Evolutionary conservation across 2,888 invertebrate species (phyloP).

Genomic region (Scotopteryx bipunctaria): DNA sequence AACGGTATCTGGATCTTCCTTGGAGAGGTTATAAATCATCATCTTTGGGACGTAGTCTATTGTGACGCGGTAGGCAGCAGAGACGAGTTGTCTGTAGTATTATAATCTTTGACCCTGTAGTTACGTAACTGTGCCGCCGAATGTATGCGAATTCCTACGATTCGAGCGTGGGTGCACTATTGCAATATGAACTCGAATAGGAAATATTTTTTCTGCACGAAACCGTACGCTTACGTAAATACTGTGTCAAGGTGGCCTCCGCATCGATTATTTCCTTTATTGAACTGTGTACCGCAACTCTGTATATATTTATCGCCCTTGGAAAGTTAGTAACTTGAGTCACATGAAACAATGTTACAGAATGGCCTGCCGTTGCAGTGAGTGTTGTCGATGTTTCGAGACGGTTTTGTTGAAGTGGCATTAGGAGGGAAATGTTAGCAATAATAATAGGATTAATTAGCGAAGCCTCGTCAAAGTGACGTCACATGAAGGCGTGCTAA

Average conservation of each 20-base stretch:
- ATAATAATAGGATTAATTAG: conserved; percentile 70
- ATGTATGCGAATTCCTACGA: conserved; percentile 32
- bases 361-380: conserved; percentile 29
- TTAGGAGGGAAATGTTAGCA: conserved; percentile 64
- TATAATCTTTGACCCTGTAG: conserved; percentile 31
- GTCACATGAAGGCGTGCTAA: conserved; percentile 61
- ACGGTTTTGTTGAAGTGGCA: conserved; percentile 49
- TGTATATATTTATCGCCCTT: conserved; percentile 56
- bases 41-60: conserved; percentile 29
- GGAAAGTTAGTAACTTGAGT: conserved; percentile 45
- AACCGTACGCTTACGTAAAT: conserved; percentile 33
- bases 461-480: conserved; percentile 48
- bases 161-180: conserved; percentile 32
- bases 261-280: conserved; percentile 46
- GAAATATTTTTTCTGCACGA: conserved; percentile 32
- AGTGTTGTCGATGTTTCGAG: conserved; percentile 34
- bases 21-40: conserved; percentile 22
- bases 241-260: conserved; percentile 50
- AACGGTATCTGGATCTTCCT: conserved; percentile 21
- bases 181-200: conserved; percentile 19
- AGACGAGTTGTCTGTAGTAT: conserved; percentile 21
- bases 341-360: conserved; percentile 24
- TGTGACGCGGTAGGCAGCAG: conserved; percentile 21
- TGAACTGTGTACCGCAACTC: conserved; percentile 27
- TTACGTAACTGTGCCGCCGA: conserved; percentile 26